These are phyloP conservation scores for Ramazzottius varieornatus DNA, from an alignment of 2,888 invertebrate genomes.

Conservation along the genomic window DNA sequence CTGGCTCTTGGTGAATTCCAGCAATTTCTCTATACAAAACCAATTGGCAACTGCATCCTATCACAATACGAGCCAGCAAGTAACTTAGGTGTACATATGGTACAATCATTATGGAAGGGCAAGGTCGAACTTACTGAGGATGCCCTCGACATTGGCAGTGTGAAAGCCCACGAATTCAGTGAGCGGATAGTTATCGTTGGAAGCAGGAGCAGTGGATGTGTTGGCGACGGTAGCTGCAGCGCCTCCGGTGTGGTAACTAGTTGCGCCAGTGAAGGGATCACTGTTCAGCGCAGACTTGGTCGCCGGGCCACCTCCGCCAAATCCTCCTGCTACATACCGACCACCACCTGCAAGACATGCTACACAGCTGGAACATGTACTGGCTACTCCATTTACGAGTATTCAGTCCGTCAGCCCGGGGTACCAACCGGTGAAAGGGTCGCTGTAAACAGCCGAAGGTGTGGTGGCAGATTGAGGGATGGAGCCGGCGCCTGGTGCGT, in stretches of 20 bases:
- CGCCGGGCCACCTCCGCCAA: constrained; percentile 11
- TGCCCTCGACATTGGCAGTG: not conserved
- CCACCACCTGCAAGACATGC: constrained; percentile 29
- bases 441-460: constrained; percentile 26
- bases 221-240: constrained; percentile 4
- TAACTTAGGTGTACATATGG: too few species aligned
- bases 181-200: not conserved
- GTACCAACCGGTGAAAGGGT: constrained; percentile 48
- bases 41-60: not conserved
- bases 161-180: not conserved
- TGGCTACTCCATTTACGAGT: constrained; percentile 11
- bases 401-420: too few species aligned
- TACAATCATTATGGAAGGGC: too few species aligned
- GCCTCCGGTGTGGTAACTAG: constrained; percentile 17
- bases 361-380: constrained; percentile 6
- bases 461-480: constrained; percentile 10
- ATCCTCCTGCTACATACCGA: constrained; percentile 37
- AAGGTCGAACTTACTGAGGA: not conserved
- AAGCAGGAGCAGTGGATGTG: constrained; percentile 2
- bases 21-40: not conserved
- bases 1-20: not conserved
- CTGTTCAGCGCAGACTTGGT: not conserved
- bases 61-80: not conserved
- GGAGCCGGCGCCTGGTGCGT: constrained; percentile 32
- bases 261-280: constrained; percentile 12